Evolutionary conservation across 2,888 invertebrate genomes (phyloP), one percentile per base, ranked within the genome.

Genomic region (Philereme transversata): DNA sequence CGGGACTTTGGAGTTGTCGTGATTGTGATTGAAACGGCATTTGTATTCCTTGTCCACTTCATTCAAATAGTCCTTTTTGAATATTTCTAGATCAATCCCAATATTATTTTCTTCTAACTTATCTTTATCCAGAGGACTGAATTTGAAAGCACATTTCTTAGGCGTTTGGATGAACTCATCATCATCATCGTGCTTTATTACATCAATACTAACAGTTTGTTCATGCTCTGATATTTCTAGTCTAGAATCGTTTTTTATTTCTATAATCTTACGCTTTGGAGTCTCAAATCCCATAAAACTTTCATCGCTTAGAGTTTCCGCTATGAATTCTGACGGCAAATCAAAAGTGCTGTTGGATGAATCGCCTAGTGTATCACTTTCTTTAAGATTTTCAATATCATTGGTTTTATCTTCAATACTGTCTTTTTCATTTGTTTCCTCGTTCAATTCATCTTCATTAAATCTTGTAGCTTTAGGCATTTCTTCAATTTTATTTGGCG

Each of bases 151-250:
- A 22, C 22, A 22, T 22, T 76, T 65, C 10, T 73, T 73, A 40
- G 40, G 40, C 7, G 40, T 40, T 0, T 67, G n/a, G 10, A 22
- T 22, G 1, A 22, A 22, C 22, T 22, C 57, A 0, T 65, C 47
- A 0, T 60, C 68, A 4, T 72, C 72, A 8, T 74, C 66, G 0
- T 81, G 67, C 74, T 83, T 76, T 0, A 82, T 67, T 0, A 87
- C 67, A 36, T 84, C 78, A 0, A 87, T 82, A 6, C 81, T 86
- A 0, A 87, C 68, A 0, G 73, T 57, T 64, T 88, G 74, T 4
- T 87, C 72, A 3, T 81, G 74, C 48, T 78, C 79, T 0, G 84
- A 88, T 63, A 88, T 87, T 73, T 89, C 88, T 68, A 88, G 64
- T 5, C 83, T 83, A 0, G 84, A 82, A 59, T 86, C 78, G 36